Evolutionary conservation across 2,113 vertebrate species (phyloP).

Genomic region (Dipodomys stephensi): DNA sequence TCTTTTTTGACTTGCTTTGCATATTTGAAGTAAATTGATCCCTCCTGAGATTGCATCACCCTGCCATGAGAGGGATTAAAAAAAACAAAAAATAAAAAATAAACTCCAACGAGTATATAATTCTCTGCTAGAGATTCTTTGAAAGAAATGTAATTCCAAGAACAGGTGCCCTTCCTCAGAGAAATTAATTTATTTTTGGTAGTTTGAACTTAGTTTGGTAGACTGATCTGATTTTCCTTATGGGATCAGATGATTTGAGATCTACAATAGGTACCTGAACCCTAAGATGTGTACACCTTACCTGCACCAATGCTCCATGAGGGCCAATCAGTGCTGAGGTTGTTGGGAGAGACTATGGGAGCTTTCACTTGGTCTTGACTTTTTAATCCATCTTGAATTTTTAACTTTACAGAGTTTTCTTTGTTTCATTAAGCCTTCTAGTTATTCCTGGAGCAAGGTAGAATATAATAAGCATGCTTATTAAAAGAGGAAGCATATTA

Average conservation of each 20-base stretch:
- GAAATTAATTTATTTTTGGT: neutral
- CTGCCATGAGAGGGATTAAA: neutral
- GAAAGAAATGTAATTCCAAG: neutral
- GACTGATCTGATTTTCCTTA: neutral
- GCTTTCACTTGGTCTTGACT: neutral
- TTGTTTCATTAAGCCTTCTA: conserved; percentile 55
- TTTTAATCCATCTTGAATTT: conserved; percentile 36
- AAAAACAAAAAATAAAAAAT: neutral
- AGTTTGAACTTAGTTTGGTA: neutral
- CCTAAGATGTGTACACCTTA: neutral
- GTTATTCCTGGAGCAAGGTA: conserved; percentile 60
- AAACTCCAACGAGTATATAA: neutral
- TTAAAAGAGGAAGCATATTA: conserved; percentile 45
- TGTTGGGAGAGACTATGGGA: neutral
- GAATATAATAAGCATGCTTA: conserved; percentile 45
- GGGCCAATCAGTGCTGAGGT: neutral
- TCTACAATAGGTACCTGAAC: neutral
- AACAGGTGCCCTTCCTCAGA: neutral
- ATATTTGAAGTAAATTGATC: neutral
- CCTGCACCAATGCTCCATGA: accelerated
- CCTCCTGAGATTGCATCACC: neutral
- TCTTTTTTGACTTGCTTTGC: neutral
- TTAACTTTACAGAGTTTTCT: conserved; percentile 56
- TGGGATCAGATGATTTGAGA: neutral
- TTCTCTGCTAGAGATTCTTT: neutral